Evolutionary conservation across 1,140 invertebrate genomes (phyloP).

Genomic region (Hylyphantes graminicola): DNA sequence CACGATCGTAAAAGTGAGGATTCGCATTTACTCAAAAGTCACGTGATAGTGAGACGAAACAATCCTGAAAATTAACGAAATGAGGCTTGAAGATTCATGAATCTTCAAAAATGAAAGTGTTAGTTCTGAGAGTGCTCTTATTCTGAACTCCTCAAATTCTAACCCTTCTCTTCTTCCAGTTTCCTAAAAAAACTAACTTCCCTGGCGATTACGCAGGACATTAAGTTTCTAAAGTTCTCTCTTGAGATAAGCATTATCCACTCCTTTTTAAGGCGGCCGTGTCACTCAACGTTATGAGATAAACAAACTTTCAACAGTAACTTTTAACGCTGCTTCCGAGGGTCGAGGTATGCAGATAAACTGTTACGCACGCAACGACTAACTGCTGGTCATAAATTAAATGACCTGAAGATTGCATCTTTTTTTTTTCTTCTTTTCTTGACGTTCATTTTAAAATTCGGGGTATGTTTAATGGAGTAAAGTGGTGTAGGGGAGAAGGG

Average conservation of each 20-base stretch:
- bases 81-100: too few relatives aligned
- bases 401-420: constrained; percentile 38
- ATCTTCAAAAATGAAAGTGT: too few relatives aligned
- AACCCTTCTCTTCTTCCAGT: too few relatives aligned
- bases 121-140: too few relatives aligned
- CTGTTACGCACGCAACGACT: background rate
- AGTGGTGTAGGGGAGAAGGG: too few relatives aligned
- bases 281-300: constrained; percentile 38
- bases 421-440: background rate
- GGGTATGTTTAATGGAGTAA: too few relatives aligned
- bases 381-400: constrained; percentile 41
- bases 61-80: too few relatives aligned
- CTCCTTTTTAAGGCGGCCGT: constrained; percentile 1
- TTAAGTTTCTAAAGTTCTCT: constrained; percentile 5
- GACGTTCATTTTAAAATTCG: background rate
- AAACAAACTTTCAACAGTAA: constrained; percentile 28
- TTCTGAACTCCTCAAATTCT: too few relatives aligned
- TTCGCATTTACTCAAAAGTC: too few relatives aligned
- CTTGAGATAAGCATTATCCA: constrained; percentile 12
- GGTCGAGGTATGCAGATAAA: constrained; percentile 15
- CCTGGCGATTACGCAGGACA: constrained; percentile 8
- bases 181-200: background rate
- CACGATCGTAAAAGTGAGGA: too few relatives aligned
- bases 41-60: too few relatives aligned
- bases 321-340: background rate